A percentile compares a stretch with the other conserved stretches of the same genome.
Conservation (phyloP, 2,888 invertebrate genomes). For the Pandemis corylana region DNA sequence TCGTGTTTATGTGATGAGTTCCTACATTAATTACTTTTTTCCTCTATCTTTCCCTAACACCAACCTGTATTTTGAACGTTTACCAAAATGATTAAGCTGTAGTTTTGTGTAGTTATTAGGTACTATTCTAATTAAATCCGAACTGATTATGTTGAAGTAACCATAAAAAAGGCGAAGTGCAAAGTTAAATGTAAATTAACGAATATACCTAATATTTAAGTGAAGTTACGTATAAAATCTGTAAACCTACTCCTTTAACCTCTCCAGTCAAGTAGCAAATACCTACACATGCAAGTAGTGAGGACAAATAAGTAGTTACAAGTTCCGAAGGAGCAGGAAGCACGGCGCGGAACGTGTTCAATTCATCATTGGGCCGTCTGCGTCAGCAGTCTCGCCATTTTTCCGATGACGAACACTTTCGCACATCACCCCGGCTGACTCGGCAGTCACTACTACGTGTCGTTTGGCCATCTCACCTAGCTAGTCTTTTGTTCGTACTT, state of each 20-base stretch:
- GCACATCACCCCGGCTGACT: constrained; percentile 29
- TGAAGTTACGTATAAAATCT: neutral
- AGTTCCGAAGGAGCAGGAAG: constrained; percentile 12
- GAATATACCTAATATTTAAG: too few relatives aligned
- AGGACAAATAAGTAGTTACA: constrained; percentile 17
- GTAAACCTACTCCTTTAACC: neutral
- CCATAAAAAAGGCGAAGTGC: too few relatives aligned
- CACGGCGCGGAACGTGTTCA: constrained; percentile 47
- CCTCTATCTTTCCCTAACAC: neutral
- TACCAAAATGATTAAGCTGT: neutral
- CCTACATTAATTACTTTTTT: constrained; percentile 13
- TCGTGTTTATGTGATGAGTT: constrained; percentile 15
- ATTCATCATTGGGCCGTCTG: constrained; percentile 42
- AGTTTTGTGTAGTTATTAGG: too few relatives aligned
- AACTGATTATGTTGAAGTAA: too few relatives aligned
- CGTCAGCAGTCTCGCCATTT: constrained; percentile 46
- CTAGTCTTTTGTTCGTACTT: constrained; percentile 1
- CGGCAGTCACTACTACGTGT: constrained; percentile 33
- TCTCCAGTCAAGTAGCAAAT: neutral
- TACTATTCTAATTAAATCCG: too few relatives aligned
- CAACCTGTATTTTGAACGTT: neutral
- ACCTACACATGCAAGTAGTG: neutral
- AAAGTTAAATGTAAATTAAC: too few relatives aligned
- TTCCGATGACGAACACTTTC: constrained; percentile 68
- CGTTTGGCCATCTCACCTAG: constrained; percentile 6